Base-by-base conservation (phyloP, 2,888 invertebrate genomes). In the Hydrotaea cyrtoneurina region DNA sequence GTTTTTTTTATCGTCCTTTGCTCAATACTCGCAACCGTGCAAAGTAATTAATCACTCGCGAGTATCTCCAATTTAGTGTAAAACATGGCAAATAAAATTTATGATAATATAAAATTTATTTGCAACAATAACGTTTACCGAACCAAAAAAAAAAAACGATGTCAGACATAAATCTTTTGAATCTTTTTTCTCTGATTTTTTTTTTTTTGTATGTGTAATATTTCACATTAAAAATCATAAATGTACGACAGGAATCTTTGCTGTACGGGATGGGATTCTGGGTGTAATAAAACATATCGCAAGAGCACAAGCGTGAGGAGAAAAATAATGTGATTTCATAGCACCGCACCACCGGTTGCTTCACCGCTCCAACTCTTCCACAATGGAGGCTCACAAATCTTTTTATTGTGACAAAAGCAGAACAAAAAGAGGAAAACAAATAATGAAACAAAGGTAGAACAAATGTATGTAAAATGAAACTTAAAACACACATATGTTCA, bases 71-170 rank as follows among this genome's bases (percentile, higher is more conserved):
- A 82, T 21, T 46, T 55, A 13, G 39, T 71, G 73, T 73, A 78
- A 80, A 53, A 53, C 74, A 80, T 69, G 80, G 69, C 77, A 84
- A 57, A 84, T 84, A 75, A 80, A 76, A 85, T 81, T 81, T 76
- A 85, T 85, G 78, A 66, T 72, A 73, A 78, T 76, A 66, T 21
- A 69, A 77, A 85, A 85, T 82, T 85, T 85, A 82, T 85, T 82
- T 85, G 26, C 71, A 66, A 73, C 66, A 72, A 76, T 59, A 73
- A 36, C 43, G 26, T 43, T 57, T 73, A 53, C 43, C 26, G 26
- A 76, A n/a, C n/a, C n/a, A n/a, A 39, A 59, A 62, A 59, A 59
- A 76, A 77, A 69, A 76, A 75, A 81, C 74, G 76, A 77, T 74
- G 82, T 77, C 69, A 74, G 71, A 74, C 79, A 85, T 85, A 85